A percentile compares a stretch with the other conserved stretches of the same genome.
Evolutionary conservation across 2,888 invertebrate species (phyloP).

Genomic region (Andrena dorsata): DNA sequence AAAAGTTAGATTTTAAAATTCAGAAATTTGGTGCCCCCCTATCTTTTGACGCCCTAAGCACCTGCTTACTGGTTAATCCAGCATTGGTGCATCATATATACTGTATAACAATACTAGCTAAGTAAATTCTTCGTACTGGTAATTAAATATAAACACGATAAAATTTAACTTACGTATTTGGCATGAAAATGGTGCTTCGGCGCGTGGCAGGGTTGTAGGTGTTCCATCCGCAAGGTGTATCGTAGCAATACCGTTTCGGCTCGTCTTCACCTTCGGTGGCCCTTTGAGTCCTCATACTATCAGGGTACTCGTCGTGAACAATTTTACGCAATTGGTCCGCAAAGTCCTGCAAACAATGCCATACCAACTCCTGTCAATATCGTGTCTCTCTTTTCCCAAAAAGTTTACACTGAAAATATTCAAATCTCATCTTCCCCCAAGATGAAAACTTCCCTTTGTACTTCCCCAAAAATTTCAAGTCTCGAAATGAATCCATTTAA

Average conservation of each 20-base stretch:
- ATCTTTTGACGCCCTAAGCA: too few species aligned
- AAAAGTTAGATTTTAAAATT: too few species aligned
- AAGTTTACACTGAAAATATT: background rate
- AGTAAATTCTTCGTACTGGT: too few species aligned
- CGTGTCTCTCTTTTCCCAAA: background rate
- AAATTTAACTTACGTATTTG: constrained; percentile 86
- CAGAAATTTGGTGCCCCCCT: too few species aligned
- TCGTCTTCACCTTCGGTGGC: constrained; percentile 66
- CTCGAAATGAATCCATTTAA: background rate
- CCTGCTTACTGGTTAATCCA: too few species aligned
- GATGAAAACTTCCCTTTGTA: background rate
- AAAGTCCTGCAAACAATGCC: constrained; percentile 66
- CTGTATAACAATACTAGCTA: too few species aligned
- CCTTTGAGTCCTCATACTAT: constrained; percentile 68
- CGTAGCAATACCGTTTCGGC: constrained; percentile 77
- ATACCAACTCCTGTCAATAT: background rate
- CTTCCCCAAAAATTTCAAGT: too few species aligned
- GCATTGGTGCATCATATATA: too few species aligned
- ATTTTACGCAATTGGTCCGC: constrained; percentile 69
- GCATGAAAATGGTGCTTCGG: constrained; percentile 86
- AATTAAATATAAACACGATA: background rate
- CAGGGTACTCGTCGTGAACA: constrained; percentile 58
- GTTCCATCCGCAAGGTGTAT: constrained; percentile 88
- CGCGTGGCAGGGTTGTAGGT: constrained; percentile 86
- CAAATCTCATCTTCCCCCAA: background rate